phyloP scores from a whole-genome alignment of 2,888 invertebrate species.

The Salticus scenicus region DNA sequence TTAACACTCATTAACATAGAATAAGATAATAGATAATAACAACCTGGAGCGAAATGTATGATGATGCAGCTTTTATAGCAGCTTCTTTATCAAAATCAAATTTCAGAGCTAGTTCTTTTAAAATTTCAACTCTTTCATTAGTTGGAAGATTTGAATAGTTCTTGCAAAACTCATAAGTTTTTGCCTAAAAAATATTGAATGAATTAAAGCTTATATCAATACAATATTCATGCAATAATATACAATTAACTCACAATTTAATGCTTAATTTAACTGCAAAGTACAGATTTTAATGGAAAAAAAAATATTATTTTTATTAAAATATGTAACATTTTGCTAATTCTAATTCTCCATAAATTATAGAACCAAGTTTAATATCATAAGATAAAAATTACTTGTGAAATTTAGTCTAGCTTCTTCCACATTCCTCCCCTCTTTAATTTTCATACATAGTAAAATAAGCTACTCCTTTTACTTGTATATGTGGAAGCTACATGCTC shows the following conservation, averaged over 20 bases:
- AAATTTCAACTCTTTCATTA: conserved; percentile 36
- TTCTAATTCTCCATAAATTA: not conserved
- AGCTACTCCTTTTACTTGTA: no score
- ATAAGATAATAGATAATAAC: no score
- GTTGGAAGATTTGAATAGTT: conserved; percentile 32
- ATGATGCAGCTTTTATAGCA: conserved; percentile 47
- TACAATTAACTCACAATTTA: not conserved
- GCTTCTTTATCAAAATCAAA: conserved; percentile 49
- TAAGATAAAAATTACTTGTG: no score
- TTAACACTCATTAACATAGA: no score
- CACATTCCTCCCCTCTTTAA: no score
- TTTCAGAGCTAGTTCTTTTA: conserved; percentile 53
- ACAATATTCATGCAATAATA: no score
- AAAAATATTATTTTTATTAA: not conserved
- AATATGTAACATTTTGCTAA: not conserved
- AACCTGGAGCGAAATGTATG: conserved; percentile 45
- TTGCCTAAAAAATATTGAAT: conserved; percentile 19
- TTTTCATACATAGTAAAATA: no score
- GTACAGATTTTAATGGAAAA: not conserved
- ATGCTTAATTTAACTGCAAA: not conserved
- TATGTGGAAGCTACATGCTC: no score
- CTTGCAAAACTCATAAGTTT: conserved; percentile 49
- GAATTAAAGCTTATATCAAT: no score
- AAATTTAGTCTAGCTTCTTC: no score
- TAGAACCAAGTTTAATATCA: not conserved